Conservation (phyloP, 30 jellyfish, hydroid and myxozoan species). For the Aurelia aurita region DNA sequence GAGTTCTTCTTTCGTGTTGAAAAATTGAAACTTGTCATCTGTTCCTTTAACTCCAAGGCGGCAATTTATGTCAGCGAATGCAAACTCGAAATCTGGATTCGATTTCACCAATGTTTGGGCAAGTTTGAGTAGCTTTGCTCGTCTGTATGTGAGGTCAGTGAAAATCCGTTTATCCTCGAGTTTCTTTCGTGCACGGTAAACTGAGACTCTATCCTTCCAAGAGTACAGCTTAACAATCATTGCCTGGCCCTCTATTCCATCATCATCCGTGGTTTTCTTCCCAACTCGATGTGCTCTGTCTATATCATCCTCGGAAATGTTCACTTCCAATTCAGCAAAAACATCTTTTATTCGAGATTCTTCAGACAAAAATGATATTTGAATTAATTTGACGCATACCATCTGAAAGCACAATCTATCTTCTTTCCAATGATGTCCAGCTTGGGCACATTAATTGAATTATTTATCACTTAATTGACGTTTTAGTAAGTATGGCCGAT, state of each 20-base stretch:
- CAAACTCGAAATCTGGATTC: constrained; percentile 14
- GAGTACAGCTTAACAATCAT: background rate
- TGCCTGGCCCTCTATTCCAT: background rate
- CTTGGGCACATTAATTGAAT: too few species aligned
- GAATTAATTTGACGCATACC: too few species aligned
- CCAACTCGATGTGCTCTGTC: constrained; percentile 22
- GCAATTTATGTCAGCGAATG: constrained; percentile 54
- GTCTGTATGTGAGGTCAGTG: constrained; percentile 18
- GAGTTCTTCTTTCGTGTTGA: too few species aligned
- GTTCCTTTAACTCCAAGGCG: constrained; percentile 13
- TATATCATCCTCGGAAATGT: constrained; percentile 10
- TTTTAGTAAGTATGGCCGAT: too few species aligned
- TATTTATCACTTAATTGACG: too few species aligned
- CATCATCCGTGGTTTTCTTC: background rate
- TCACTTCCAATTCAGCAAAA: constrained; percentile 17
- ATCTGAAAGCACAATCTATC: too few species aligned
- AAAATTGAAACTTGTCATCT: background rate
- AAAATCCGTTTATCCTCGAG: constrained; percentile 5
- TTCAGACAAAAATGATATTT: too few species aligned
- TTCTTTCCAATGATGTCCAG: too few species aligned
- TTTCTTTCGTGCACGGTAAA: constrained; percentile 26
- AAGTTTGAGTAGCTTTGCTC: constrained; percentile 27
- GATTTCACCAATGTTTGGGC: background rate
- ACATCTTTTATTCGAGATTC: constrained; percentile 24
- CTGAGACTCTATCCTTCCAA: constrained; percentile 12